Evolutionary conservation across 2,888 invertebrate species (phyloP), one percentile per base, ranked within the genome.

Genomic region (Drosophila subsilvestris): DNA sequence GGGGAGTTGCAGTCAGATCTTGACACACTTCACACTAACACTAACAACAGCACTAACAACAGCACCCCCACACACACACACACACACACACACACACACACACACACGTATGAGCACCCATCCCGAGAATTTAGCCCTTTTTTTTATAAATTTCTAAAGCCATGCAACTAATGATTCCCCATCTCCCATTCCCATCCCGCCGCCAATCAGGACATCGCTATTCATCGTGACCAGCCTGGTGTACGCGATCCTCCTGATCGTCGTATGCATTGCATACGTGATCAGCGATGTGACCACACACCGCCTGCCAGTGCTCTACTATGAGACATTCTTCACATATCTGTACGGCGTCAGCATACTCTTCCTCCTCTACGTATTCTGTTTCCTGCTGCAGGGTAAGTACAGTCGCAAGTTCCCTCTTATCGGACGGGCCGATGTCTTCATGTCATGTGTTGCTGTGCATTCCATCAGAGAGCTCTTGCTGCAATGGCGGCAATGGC

Each of bases 161-260:
- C 37, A 37, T 7, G 7, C 22, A n/a, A 29, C 17, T 37, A 53
- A 53, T 53, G 20, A 42, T 22, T 37, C 44, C 32, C 22, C 4
- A 20, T n/a, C 18, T 10, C 1, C 22, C 27, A n/a, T n/a, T n/a
- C n/a, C 49, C 37, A 14, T 42, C 25, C 20, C 25, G 5, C 25
- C 20, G 20, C 25, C 25, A 22, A 75, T 69, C 80, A 98, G 98
- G 94, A 98, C 98, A 85, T 97, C 97, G 88, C 94, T 97, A 88
- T 98, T 98, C 94, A 98, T 98, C 93, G 97, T 98, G 92, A 96
- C 98, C 94, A 98, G 98, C 93, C 97, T 98, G 93, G 96, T 98
- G 91, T 98, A 98, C 93, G 98, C 98, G 90, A 97, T 98, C 93
- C 95, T 98, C 75, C 93, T 98, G 92, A 96, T 98, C 84, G 97